phyloP scores from a whole-genome alignment of 2,888 invertebrate species.

The Acanthosepion lycidas region DNA sequence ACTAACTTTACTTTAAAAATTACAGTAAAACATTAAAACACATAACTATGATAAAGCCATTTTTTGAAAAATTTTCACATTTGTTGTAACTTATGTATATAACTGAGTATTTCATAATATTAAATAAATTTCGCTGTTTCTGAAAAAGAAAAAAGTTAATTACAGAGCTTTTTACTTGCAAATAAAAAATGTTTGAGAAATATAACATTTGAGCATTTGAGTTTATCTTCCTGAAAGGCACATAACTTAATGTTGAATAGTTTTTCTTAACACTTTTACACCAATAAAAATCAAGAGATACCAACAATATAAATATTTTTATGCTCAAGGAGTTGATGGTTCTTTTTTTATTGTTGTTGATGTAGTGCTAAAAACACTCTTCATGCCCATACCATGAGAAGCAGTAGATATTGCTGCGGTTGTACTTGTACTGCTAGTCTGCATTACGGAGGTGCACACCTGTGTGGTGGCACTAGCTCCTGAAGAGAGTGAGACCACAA shows the following conservation, averaged over 20 bases:
- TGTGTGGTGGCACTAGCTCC: constrained; percentile 50
- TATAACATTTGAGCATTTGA: too few species aligned
- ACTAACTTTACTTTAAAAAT: too few species aligned
- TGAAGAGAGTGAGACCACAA: constrained; percentile 62
- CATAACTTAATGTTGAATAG: not conserved
- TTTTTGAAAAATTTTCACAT: too few species aligned
- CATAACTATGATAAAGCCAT: too few species aligned
- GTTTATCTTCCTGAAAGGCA: not conserved
- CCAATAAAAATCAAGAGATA: not conserved
- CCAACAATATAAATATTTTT: not conserved
- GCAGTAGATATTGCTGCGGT: constrained; percentile 48
- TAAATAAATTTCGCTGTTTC: too few species aligned
- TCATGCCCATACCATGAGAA: constrained; percentile 61
- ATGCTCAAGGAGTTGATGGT: not conserved
- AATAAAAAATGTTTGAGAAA: too few species aligned
- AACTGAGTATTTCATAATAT: too few species aligned
- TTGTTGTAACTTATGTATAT: too few species aligned
- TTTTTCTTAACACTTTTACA: not conserved
- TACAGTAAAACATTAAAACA: too few species aligned
- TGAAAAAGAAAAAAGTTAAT: too few species aligned
- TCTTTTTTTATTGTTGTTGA: constrained; percentile 53
- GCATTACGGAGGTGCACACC: constrained; percentile 38
- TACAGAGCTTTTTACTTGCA: too few species aligned
- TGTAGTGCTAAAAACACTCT: constrained; percentile 62
- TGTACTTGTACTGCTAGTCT: constrained; percentile 46